phyloP scores from a whole-genome alignment of 2,888 invertebrate species.

The Mellilla xanthometata region DNA sequence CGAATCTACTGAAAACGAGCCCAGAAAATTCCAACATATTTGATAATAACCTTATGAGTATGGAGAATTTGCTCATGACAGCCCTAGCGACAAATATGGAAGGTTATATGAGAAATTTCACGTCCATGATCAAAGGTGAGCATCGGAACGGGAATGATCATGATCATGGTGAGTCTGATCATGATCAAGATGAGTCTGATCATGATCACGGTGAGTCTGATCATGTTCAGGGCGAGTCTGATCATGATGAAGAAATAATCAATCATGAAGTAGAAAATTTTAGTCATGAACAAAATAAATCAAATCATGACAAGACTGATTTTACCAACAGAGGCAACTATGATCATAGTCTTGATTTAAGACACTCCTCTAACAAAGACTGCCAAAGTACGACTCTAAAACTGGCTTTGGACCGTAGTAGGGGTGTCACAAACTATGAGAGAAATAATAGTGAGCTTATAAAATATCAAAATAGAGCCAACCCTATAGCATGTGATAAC shows the following conservation, averaged over 20 bases:
- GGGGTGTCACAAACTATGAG: background rate
- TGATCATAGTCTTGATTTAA: conserved; percentile 1
- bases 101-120: conserved; percentile 54
- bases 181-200: background rate
- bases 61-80: conserved; percentile 60
- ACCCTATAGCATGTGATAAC: conserved; percentile 1
- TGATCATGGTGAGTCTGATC: background rate
- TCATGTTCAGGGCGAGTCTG: too few relatives aligned
- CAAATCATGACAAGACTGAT: background rate
- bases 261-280: background rate
- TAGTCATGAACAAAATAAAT: background rate
- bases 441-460: background rate
- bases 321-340: background rate
- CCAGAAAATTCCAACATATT: conserved; percentile 38
- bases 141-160: conserved; percentile 10
- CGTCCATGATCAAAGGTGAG: conserved; percentile 36
- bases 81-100: conserved; percentile 62
- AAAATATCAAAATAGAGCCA: background rate
- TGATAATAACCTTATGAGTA: conserved; percentile 40
- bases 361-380: background rate
- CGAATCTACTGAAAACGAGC: conserved; percentile 54
- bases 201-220: background rate
- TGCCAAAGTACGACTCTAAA: conserved; percentile 1
- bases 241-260: conserved; percentile 1
- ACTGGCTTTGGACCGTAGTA: background rate